Evolutionary conservation across 1,140 invertebrate genomes (phyloP), one percentile per base, ranked within the genome.

Genomic region (Lethrus apterus): DNA sequence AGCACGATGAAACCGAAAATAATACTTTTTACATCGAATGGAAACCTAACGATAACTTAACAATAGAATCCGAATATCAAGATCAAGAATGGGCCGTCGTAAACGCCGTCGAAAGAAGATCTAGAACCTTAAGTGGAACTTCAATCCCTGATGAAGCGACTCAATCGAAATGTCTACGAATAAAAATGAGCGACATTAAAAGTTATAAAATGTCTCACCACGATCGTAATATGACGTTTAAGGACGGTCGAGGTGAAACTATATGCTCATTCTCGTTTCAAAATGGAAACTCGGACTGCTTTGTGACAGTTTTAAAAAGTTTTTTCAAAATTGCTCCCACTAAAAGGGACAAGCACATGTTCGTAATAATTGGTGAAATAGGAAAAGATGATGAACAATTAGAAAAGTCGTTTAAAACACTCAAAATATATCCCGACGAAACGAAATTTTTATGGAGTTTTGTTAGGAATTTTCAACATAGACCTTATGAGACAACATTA

Each of bases 201-300:
- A 77, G 77, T 20, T 82, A 86, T 56, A 73, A 76, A 52, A 69
- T 84, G 7, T 73, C 77, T 21, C 74, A 78, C 32, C 78, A 81
- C 45, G 80, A 77, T 24, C 78, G 83, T 36, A 77, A 83, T 38
- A 67, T 89, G 48, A 79, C 80, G 34, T 79, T 88, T 50, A 76
- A 79, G 47, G 79, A 80, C 7, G 80, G 83, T 57, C 82, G 86
- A 59, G 81, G 83, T 8, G 78, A 82, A 0, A 77, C 79, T 46
- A 81, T 86, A 52, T 83, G 83, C 49, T 81, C 83, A 10, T 82
- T 89, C 58, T 84, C 89, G 57, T 94, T 94, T 68, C 86, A 91
- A 63, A 77, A 86, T 57, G 86, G 83, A 7, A 89, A 89, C 53
- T 86, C 85, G 4, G 83, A 88, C 58, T 77, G 78, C 47, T 84